Conservation (phyloP, 2,888 invertebrate species). For the Stegana nigrithorax region DNA sequence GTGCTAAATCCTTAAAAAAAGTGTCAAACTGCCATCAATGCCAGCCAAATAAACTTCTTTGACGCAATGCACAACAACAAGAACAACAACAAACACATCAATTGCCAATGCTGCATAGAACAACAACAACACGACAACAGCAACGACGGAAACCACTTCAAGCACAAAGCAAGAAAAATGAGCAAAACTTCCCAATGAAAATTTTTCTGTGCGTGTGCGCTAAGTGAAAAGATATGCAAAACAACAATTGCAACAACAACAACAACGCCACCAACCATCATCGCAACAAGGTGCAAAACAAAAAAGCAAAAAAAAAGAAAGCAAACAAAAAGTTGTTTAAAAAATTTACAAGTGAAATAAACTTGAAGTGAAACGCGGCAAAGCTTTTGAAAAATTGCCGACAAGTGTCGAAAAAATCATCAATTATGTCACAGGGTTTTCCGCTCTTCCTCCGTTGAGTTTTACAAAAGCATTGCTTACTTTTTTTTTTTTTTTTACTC, state of each 20-base stretch:
- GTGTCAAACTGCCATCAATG: conserved; percentile 50
- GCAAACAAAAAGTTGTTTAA: neutral
- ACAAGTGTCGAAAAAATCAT: conserved; percentile 9
- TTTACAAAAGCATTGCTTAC: too few species aligned
- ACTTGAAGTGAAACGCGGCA: neutral
- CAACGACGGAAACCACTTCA: neutral
- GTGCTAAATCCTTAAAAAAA: conserved; percentile 53
- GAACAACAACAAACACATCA: neutral
- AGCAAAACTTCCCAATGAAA: conserved; percentile 1
- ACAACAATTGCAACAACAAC: neutral
- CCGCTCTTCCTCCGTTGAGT: too few species aligned
- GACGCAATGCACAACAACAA: too few species aligned
- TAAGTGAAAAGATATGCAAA: conserved; percentile 10
- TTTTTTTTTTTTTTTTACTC: too few species aligned
- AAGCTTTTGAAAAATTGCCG: conserved; percentile 1
- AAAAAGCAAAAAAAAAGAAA: neutral
- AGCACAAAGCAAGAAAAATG: conserved; percentile 13
- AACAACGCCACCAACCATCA: neutral
- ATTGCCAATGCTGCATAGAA: neutral
- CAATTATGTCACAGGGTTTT: neutral
- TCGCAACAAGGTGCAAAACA: too few species aligned
- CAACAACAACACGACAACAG: neutral
- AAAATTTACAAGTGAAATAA: neutral
- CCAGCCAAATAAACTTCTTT: too few species aligned
- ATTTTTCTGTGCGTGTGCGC: neutral